A percentile compares a stretch with the other conserved stretches of the same genome.
These are phyloP conservation scores for Macrosteles quadrilineatus DNA, from an alignment of 1,140 invertebrate genomes.

Conservation along the genomic window DNA sequence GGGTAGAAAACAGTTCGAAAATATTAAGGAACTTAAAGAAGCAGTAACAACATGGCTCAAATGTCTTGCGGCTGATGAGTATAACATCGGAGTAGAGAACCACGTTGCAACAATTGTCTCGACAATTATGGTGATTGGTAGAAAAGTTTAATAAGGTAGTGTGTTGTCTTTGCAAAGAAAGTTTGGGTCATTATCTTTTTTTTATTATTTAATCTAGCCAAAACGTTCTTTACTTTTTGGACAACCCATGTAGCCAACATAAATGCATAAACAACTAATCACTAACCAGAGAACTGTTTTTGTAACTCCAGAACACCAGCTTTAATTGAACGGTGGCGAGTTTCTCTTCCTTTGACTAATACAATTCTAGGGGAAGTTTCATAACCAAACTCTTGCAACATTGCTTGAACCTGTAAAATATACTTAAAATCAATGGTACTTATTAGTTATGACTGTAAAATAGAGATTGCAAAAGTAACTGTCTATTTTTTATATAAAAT, in stretches of 20 bases:
- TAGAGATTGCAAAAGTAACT: no score
- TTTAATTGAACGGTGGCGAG: slow-evolving; percentile 53
- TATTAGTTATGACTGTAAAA: no score
- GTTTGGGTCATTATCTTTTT: background rate
- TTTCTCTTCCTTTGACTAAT: slow-evolving; percentile 47
- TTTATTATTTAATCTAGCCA: background rate
- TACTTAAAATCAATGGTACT: no score
- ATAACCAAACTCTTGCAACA: slow-evolving; percentile 44
- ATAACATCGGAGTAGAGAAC: background rate
- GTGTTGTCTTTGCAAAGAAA: background rate
- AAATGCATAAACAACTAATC: background rate
- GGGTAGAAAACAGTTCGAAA: no score
- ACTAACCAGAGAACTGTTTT: slow-evolving; percentile 35
- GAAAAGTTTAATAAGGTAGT: background rate
- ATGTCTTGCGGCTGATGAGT: no score
- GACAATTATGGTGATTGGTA: background rate
- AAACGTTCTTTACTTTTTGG: no score
- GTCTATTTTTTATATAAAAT: no score
- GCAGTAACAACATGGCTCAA: no score
- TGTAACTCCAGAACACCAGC: slow-evolving; percentile 47
- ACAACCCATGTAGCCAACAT: no score
- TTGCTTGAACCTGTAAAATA: slow-evolving; percentile 23
- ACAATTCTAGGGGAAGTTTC: slow-evolving; percentile 40
- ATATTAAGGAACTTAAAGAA: no score
- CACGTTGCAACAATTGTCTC: background rate